Conservation (phyloP, 1,140 invertebrate species). For the Myzus persicae region DNA sequence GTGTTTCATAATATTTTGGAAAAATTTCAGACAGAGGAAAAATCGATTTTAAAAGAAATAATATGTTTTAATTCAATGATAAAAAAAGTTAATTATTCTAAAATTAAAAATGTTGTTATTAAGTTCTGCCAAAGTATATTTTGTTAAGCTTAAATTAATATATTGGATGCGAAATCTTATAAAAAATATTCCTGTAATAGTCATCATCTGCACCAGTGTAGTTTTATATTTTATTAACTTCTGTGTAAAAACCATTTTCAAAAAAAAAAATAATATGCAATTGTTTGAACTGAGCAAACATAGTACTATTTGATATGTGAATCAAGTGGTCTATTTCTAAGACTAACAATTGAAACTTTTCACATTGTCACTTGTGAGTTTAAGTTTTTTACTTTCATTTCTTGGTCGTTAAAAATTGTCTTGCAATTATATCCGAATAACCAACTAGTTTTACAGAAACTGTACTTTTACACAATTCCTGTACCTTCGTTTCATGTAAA, state of each 20-base stretch:
- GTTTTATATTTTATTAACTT: neutral
- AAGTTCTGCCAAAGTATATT: too few species aligned
- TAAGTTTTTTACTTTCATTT: neutral
- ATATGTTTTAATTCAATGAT: neutral
- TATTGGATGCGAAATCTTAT: neutral
- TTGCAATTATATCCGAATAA: neutral
- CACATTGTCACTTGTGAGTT: neutral
- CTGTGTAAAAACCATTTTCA: neutral
- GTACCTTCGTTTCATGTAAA: neutral
- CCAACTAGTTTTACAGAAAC: neutral
- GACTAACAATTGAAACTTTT: neutral
- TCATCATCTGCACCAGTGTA: neutral
- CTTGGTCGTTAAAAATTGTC: neutral
- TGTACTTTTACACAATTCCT: neutral
- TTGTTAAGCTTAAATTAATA: neutral
- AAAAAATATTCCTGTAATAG: neutral
- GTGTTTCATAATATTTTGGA: neutral
- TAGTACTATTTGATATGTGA: neutral
- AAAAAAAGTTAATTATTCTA: too few species aligned
- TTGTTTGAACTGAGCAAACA: neutral
- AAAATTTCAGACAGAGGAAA: neutral
- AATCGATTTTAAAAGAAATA: neutral
- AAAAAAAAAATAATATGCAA: neutral
- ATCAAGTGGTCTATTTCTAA: neutral
- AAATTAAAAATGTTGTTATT: neutral